A percentile compares a stretch with the other conserved stretches of the same genome.
phyloP scores from a whole-genome alignment of 2,888 invertebrate species.

The Cantharis nigra region DNA sequence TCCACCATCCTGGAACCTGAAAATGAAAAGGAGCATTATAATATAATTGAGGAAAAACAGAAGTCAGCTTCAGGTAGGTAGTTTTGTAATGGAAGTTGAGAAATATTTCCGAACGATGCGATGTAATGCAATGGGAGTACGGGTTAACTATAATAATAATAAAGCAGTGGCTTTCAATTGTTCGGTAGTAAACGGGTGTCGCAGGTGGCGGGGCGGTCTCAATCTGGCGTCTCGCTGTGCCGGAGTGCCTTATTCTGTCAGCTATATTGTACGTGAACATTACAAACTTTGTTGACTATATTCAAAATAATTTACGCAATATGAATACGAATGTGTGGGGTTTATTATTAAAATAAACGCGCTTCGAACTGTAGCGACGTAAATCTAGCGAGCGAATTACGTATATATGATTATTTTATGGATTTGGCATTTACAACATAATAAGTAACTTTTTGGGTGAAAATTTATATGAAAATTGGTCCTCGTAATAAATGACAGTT shows the following conservation, averaged over 20 bases:
- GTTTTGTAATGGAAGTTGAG: not conserved
- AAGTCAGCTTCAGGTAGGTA: not conserved
- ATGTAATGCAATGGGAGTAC: constrained; percentile 22
- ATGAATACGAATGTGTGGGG: constrained; percentile 52
- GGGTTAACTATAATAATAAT: constrained; percentile 43
- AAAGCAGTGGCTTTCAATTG: constrained; percentile 48
- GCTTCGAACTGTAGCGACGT: constrained; percentile 47
- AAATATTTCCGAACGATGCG: constrained; percentile 10
- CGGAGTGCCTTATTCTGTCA: constrained; percentile 50
- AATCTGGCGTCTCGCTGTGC: constrained; percentile 48
- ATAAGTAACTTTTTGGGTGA: constrained; percentile 18
- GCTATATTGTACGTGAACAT: constrained; percentile 49
- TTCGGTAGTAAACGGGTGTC: constrained; percentile 44
- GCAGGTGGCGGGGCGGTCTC: constrained; percentile 51
- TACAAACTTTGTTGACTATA: constrained; percentile 53
- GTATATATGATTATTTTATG: constrained; percentile 53
- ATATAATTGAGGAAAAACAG: not conserved
- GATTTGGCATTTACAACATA: constrained; percentile 43
- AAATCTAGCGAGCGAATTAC: constrained; percentile 49
- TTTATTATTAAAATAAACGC: constrained; percentile 47
- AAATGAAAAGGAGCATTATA: constrained; percentile 18
- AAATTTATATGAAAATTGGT: constrained; percentile 10
- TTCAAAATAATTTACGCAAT: constrained; percentile 54
- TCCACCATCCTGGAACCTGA: constrained; percentile 52
- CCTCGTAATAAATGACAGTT: not conserved